Evolutionary conservation across 2,113 vertebrate genomes (phyloP).

Genomic region (Eulemur macaco): DNA sequence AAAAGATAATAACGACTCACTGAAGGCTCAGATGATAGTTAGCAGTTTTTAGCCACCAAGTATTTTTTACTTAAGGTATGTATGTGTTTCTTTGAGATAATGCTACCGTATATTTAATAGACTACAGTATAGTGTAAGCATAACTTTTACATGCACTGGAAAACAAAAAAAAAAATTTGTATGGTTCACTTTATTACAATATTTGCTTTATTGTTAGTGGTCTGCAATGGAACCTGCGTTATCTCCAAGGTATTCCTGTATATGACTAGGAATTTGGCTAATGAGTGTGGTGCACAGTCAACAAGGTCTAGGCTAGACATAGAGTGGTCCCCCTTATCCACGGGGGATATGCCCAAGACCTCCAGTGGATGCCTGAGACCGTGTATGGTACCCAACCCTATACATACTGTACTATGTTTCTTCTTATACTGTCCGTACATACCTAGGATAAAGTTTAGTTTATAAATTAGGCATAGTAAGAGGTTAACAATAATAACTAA

Average conservation of each 20-base stretch:
- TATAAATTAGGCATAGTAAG: neutral
- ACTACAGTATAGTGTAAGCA: neutral
- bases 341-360: neutral
- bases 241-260: neutral
- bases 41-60: neutral
- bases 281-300: neutral
- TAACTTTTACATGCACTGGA: neutral
- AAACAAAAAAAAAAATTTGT: neutral
- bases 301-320: neutral
- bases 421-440: neutral
- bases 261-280: neutral
- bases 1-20: neutral
- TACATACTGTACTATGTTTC: neutral
- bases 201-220: neutral
- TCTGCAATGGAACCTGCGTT: neutral
- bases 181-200: neutral
- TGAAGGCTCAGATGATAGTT: neutral
- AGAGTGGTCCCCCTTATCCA: neutral
- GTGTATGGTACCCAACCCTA: neutral
- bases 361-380: neutral
- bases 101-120: neutral
- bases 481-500: neutral
- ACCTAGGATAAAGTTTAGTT: neutral
- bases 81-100: neutral
- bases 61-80: neutral